Evolutionary conservation across 1,140 invertebrate genomes (phyloP).

Genomic region (Cydia pomonella): DNA sequence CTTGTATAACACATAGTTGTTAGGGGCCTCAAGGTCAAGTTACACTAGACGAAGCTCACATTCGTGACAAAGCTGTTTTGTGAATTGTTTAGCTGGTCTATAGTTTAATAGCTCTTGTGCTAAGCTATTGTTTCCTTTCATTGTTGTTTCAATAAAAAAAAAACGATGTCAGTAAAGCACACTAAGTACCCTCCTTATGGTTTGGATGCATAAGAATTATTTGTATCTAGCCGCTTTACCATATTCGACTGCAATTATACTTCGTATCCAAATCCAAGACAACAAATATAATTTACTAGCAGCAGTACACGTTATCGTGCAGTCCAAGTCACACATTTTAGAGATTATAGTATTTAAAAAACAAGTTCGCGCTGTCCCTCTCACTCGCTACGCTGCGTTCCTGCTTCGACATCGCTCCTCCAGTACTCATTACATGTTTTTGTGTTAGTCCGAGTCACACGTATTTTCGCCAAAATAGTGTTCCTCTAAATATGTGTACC

Average conservation of each 20-base stretch:
- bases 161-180: slow-evolving; percentile 7
- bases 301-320: too few species aligned
- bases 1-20: background rate
- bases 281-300: too few species aligned
- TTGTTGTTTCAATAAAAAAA: slow-evolving; percentile 42
- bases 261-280: too few species aligned
- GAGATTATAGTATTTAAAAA: too few species aligned
- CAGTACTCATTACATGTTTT: too few species aligned
- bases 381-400: too few species aligned
- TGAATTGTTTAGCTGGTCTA: slow-evolving; percentile 44
- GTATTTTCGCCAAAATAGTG: too few species aligned
- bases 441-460: too few species aligned
- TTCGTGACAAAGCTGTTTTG: background rate
- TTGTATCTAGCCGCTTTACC: background rate
- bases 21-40: background rate
- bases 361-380: too few species aligned
- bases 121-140: slow-evolving; percentile 52
- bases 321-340: too few species aligned
- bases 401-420: too few species aligned
- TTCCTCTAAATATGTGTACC: too few species aligned
- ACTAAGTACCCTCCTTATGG: background rate
- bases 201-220: background rate
- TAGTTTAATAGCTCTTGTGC: slow-evolving; percentile 64
- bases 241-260: background rate
- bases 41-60: background rate